Percentiles rank a stretch among this genome's conserved stretches.
Evolutionary conservation across 2,113 vertebrate species (phyloP).

Genomic region (Neofelis nebulosa): DNA sequence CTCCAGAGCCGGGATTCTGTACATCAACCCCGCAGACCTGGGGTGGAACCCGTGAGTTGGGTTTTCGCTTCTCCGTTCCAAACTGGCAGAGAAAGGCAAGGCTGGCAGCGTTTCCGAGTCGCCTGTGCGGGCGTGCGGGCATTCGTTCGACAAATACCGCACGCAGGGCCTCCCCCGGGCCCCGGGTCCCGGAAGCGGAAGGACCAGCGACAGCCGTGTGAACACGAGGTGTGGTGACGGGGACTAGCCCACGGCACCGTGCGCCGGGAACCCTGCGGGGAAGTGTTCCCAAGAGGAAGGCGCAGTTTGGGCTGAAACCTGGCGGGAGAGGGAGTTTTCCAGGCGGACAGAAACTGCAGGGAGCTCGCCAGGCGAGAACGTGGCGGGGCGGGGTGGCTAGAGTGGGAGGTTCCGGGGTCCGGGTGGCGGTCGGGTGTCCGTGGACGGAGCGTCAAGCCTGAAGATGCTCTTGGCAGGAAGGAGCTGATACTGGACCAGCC

Average conservation of each 20-base stretch:
- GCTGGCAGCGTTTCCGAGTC: rapidly evolving
- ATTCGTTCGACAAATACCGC: rapidly evolving
- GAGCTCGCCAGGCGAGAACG: rapidly evolving
- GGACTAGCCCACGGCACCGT: rapidly evolving
- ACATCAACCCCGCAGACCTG: conserved; percentile 86
- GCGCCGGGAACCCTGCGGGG: rapidly evolving
- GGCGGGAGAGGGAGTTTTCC: background rate
- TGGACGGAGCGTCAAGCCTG: rapidly evolving
- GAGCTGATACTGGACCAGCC: too few species aligned
- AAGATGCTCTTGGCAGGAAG: background rate
- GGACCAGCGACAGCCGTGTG: rapidly evolving
- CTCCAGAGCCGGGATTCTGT: conserved; percentile 88
- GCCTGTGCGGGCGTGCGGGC: rapidly evolving
- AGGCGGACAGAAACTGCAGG: background rate
- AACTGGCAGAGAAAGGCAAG: background rate
- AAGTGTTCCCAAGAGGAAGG: background rate
- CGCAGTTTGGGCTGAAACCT: background rate
- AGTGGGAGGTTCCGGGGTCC: background rate
- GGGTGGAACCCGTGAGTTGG: conserved; percentile 88
- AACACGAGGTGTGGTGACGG: rapidly evolving
- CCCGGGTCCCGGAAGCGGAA: rapidly evolving
- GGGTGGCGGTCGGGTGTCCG: rapidly evolving
- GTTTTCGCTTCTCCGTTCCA: rapidly evolving
- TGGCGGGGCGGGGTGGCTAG: rapidly evolving
- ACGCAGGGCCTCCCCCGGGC: background rate